phyloP scores from a whole-genome alignment of 53 echinoderm and acorn worm genomes.

The Stichopus horrens region DNA sequence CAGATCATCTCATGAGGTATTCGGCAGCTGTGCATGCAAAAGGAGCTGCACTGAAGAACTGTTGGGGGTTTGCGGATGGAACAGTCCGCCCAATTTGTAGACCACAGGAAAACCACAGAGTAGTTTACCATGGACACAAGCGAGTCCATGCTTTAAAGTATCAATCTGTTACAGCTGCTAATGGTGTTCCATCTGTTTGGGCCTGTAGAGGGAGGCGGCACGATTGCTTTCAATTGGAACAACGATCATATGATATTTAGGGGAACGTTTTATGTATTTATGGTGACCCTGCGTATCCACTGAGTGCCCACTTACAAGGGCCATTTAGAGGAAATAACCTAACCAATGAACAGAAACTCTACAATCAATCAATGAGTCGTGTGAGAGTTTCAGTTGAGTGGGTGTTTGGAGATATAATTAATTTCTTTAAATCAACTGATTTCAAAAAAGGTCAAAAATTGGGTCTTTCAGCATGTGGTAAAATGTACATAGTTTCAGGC shows the following conservation, averaged over 20 bases:
- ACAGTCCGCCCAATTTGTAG: constrained; percentile 66
- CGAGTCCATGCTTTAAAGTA: constrained; percentile 59
- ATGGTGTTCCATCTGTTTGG: constrained; percentile 66
- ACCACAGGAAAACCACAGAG: constrained; percentile 52
- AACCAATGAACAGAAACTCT: constrained; percentile 56
- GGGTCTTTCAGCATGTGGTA: constrained; percentile 49
- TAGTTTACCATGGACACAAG: constrained; percentile 63
- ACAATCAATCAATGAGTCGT: constrained; percentile 59
- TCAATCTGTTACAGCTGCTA: constrained; percentile 57
- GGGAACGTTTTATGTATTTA: constrained; percentile 57
- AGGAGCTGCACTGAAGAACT: constrained; percentile 56
- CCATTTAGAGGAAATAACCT: constrained; percentile 50
- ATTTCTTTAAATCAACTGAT: constrained; percentile 52
- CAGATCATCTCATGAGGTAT: constrained; percentile 29
- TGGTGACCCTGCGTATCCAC: constrained; percentile 64
- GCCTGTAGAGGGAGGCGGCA: constrained; percentile 55
- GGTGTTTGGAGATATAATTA: constrained; percentile 61
- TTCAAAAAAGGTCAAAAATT: constrained; percentile 59
- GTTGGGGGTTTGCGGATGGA: constrained; percentile 71
- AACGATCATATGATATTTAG: constrained; percentile 48
- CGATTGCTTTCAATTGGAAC: constrained; percentile 51
- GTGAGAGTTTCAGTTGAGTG: constrained; percentile 65
- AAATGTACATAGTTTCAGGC: constrained; percentile 64
- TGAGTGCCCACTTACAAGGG: constrained; percentile 37
- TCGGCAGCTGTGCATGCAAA: constrained; percentile 48